These are phyloP conservation scores for Coracias cyanogaster DNA, from an alignment of 2,797 vertebrate genomes.

Conservation along the genomic window DNA sequence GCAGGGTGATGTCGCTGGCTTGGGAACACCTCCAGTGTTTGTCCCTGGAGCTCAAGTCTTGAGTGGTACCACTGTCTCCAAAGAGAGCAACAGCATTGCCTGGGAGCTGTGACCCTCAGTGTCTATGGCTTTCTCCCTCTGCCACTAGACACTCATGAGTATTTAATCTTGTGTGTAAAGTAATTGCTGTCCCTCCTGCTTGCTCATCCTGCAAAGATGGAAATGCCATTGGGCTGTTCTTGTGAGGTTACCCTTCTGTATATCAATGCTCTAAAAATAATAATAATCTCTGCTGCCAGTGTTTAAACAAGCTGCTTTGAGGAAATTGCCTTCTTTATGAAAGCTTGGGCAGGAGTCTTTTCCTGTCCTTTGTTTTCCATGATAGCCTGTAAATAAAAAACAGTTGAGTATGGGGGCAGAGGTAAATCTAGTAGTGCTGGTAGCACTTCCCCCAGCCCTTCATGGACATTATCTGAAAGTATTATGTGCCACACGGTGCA, in stretches of 20 bases:
- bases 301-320: not conserved
- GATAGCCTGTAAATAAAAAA: not conserved
- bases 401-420: not conserved
- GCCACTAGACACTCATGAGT: not conserved
- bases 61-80: fast-evolving
- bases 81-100: not conserved
- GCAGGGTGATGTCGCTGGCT: not conserved
- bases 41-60: not conserved
- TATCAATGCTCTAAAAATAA: not conserved
- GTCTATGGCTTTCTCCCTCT: not conserved
- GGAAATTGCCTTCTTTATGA: not conserved
- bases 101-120: not conserved
- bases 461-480: fast-evolving
- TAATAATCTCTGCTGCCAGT: not conserved
- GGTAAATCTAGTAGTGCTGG: not conserved
- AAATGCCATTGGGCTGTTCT: not conserved
- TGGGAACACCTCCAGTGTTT: not conserved
- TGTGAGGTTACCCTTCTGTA: not conserved
- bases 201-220: not conserved
- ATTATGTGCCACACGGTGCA: not conserved
- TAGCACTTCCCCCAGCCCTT: not conserved
- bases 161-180: not conserved
- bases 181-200: not conserved
- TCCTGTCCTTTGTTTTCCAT: not conserved
- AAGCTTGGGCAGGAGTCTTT: not conserved